Evolutionary conservation across 2,797 vertebrate species (phyloP), one percentile per base, ranked within the genome.

Genomic region (Pseudomugil gertrudae): DNA sequence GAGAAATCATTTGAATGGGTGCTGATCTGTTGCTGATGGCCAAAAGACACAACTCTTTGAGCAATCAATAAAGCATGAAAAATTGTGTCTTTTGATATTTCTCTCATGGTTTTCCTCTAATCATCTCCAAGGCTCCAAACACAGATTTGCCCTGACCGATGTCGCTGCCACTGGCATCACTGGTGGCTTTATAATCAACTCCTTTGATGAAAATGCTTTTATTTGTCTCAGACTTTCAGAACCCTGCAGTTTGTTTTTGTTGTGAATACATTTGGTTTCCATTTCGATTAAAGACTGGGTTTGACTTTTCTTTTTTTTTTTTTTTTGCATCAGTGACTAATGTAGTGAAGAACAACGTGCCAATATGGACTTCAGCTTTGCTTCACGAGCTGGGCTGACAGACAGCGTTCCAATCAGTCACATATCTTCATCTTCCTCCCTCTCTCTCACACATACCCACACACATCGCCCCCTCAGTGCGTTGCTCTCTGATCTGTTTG

Each of bases 401-500:
- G 72, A 78, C 80, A 71, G 82, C 3, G 5, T 54, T 53, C 47
- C 65, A 19, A 30, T 74, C 63, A 66, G 43, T 67, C 70, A 68
- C 21, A 43, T 71, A 69, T 30, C 36, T 53, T 43, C 48, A 5
- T 45, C 53, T 35, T 21, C 30, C 48, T 60, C 53, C 55, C 45
- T 47, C 29, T 30, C 19, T 58, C 63, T 35, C 27, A 56, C 57
- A 58, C 66, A 58, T 68, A 54, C 40, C 23, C 63, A 32, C 74
- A 64, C 74, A 57, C 63, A 55, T 54, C 58, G 69, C 73, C 59
- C 53, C 63, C 38, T 36, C 66, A 51, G 47, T 38, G 23, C 10
- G 13, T 32, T 21, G 3, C 71, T 56, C 76, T 69, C 76, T 78
- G 81, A 85, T 84, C 72, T 66, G 50, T 71, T 84, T 61, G 57